Conservation (phyloP, 2,888 invertebrate species). For the Alentia gelatinosa region DNA sequence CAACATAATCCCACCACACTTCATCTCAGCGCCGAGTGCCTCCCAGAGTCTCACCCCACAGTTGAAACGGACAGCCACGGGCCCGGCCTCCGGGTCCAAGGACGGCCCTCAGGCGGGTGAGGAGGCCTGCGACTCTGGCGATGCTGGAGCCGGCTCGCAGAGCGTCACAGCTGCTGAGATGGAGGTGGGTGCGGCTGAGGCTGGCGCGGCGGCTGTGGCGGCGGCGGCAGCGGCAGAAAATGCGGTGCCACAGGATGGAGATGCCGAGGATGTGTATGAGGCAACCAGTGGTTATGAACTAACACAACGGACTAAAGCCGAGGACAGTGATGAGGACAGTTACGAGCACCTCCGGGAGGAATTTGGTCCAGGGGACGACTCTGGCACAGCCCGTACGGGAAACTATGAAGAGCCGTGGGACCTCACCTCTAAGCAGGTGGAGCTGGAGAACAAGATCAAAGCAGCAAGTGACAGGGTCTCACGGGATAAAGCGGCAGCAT, state of each 20-base stretch:
- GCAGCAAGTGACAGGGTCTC: conserved; percentile 61
- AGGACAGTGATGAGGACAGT: conserved; percentile 55
- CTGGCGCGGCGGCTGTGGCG: neutral
- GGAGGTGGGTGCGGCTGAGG: neutral
- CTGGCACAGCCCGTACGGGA: conserved; percentile 52
- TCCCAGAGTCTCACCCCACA: conserved; percentile 30
- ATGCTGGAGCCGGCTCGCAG: neutral
- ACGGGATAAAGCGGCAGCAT: neutral
- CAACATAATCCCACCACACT: conserved; percentile 50
- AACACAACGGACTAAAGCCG: conserved; percentile 50
- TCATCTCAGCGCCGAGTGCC: conserved; percentile 5
- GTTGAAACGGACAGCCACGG: conserved; percentile 51
- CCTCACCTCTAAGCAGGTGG: conserved; percentile 67
- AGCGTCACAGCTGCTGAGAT: neutral
- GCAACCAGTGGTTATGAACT: conserved; percentile 33
- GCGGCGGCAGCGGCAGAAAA: conserved; percentile 10
- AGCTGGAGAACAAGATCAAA: conserved; percentile 73
- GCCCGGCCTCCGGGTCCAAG: neutral
- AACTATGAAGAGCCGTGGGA: conserved; percentile 69
- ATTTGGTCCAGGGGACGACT: neutral
- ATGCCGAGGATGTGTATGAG: conserved; percentile 12
- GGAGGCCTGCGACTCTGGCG: neutral
- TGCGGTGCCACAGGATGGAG: neutral
- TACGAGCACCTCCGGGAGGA: conserved; percentile 56
- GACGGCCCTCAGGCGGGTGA: neutral